These are phyloP conservation scores for Scophthalmus maximus DNA, from an alignment of 2,113 vertebrate species.

Conservation along the genomic window DNA sequence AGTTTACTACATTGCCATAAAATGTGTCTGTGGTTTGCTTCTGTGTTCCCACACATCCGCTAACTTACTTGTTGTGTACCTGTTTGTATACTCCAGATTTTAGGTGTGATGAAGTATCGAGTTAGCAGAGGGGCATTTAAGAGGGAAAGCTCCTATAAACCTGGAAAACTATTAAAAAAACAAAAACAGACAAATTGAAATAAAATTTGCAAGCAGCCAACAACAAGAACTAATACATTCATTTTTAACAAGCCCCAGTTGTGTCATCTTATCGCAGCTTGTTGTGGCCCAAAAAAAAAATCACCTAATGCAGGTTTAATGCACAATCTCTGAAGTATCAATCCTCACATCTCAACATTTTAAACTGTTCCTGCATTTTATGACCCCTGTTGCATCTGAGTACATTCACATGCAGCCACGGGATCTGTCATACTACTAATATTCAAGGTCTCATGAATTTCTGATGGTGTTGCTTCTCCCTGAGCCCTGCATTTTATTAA, in stretches of 20 bases:
- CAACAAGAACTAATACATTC: not conserved
- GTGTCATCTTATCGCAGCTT: not conserved
- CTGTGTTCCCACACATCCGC: no score
- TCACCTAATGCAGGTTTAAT: not conserved
- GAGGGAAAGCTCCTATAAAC: no score
- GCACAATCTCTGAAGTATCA: not conserved
- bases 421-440: not conserved
- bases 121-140: no score
- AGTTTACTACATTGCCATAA: no score
- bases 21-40: no score
- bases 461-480: slow-evolving; percentile 14
- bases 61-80: no score
- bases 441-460: slow-evolving; percentile 27
- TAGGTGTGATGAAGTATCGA: no score
- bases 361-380: not conserved
- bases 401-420: not conserved
- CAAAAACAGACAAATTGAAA: not conserved
- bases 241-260: not conserved
- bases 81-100: no score
- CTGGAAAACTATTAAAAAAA: not conserved
- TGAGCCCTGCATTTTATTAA: slow-evolving; percentile 13
- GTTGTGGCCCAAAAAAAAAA: not conserved
- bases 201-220: not conserved
- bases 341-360: no score
- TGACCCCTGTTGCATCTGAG: not conserved